phyloP scores from a whole-genome alignment of 2,113 vertebrate genomes.

The Strix uralensis region DNA sequence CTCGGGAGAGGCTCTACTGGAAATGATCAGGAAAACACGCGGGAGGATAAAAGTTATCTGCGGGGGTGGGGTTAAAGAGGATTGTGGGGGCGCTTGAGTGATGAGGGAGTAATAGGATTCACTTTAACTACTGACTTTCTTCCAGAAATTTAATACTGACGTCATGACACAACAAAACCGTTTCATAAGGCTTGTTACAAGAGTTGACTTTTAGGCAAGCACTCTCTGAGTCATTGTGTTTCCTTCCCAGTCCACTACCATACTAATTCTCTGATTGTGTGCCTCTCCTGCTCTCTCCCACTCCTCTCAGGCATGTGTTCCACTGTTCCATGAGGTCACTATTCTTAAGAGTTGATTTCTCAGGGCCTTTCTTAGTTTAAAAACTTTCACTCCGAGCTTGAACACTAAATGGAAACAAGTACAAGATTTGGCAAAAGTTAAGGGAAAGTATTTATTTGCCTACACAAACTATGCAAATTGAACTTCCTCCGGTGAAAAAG shows the following conservation, averaged over 20 bases:
- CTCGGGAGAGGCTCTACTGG: accelerated
- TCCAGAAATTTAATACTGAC: accelerated
- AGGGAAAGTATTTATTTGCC: not conserved
- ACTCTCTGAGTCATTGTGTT: accelerated
- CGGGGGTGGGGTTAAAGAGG: accelerated
- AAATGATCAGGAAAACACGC: accelerated
- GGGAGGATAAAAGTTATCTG: accelerated
- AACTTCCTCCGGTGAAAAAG: not conserved
- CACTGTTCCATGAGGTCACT: accelerated
- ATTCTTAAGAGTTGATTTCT: not conserved
- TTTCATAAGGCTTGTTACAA: not conserved
- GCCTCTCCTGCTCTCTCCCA: too few species aligned
- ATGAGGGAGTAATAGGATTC: accelerated
- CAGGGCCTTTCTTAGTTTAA: not conserved
- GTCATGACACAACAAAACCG: accelerated
- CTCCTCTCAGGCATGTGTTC: accelerated
- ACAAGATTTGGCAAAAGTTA: not conserved
- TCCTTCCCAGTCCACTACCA: accelerated
- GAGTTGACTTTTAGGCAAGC: not conserved
- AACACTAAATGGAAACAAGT: not conserved
- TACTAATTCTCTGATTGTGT: accelerated
- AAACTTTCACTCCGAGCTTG: not conserved
- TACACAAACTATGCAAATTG: not conserved
- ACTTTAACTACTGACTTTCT: accelerated
- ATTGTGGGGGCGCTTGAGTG: accelerated